Conservation (phyloP, 2,797 vertebrate genomes). For the Thripadectes ignobilis region DNA sequence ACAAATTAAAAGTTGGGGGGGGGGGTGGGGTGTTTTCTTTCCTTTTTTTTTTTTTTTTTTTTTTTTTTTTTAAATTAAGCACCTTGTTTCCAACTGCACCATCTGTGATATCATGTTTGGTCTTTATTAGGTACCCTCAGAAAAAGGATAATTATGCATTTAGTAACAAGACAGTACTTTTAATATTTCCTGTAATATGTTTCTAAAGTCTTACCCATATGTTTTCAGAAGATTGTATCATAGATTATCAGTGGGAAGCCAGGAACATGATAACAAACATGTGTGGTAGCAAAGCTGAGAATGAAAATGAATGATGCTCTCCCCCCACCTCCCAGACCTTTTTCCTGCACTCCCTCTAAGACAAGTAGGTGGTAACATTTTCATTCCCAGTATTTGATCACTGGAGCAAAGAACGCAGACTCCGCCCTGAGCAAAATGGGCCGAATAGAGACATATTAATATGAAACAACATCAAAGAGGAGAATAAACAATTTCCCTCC, state of each 20-base stretch:
- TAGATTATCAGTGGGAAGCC: slow-evolving; percentile 16
- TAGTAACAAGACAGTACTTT: slow-evolving; percentile 18
- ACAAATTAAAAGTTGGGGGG: not conserved
- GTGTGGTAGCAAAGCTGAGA: not conserved
- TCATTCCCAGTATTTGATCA: not conserved
- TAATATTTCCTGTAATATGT: slow-evolving; percentile 32
- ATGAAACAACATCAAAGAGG: not conserved
- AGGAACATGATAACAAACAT: not conserved
- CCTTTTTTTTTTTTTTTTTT: not conserved
- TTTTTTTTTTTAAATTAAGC: not conserved
- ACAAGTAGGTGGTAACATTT: not conserved
- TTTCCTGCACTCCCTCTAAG: not conserved
- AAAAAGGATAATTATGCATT: slow-evolving; percentile 25
- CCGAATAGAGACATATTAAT: not conserved
- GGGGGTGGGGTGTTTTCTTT: no score
- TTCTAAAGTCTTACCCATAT: slow-evolving; percentile 11
- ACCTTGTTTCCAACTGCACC: not conserved
- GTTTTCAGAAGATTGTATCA: slow-evolving; percentile 25
- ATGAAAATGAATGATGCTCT: not conserved
- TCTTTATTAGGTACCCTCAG: not conserved
- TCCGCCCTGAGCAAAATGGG: not conserved
- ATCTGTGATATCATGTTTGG: not conserved
- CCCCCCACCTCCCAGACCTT: no score
- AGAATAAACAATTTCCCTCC: not conserved
- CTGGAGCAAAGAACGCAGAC: not conserved